Base-by-base conservation (phyloP, 2,888 invertebrate species). In the Penaeus monodon region DNA sequence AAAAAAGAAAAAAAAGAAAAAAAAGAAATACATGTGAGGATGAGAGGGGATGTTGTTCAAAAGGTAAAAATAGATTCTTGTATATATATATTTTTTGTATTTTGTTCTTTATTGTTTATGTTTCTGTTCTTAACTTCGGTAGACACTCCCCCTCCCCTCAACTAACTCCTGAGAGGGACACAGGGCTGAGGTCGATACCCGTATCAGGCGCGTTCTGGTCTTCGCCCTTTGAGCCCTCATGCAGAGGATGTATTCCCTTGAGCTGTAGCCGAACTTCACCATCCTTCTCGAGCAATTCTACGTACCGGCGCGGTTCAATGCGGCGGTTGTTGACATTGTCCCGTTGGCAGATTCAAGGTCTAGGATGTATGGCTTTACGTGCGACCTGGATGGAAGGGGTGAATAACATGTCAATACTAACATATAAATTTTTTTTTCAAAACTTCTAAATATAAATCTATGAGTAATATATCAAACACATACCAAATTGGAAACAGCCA, bases 331-430 rank as follows among this genome's bases (percentile, higher is more conserved):
- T 99, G 27, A 99, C 95, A 93, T 95, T 0, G 99, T 99, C 1
- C 99, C 99, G 93, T 99, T 99, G 0, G 99, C 97, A 0, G 99
- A 99, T 68, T 97, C 98, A 79, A 99, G 93, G 92, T 99, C 99
- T 89, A 99, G 98, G 64, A 99, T 93, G 93, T 99, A 99, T 0
- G 99, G 98, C 44, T 97, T 89, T 63, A 90, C 90, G 88, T 88
- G 66, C 89, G 88, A 44, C 84, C 91, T 88, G 79, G 76, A 20
- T 63, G 76, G 70, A 24, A 29, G 70, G 70, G n/a, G n/a, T 1
- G 70, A 44, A 70, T 29, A 70, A 70, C 2, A 24, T 68, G 20
- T 10, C 10, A 27, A 27, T 38, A 27, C 29, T 73, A 1, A 73
- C 29, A 8, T 24, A 12, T 8, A 29, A 68, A 68, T 6, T 68